Base-by-base conservation (phyloP, 2,888 invertebrate genomes). In the Synanthedon formicaeformis region DNA sequence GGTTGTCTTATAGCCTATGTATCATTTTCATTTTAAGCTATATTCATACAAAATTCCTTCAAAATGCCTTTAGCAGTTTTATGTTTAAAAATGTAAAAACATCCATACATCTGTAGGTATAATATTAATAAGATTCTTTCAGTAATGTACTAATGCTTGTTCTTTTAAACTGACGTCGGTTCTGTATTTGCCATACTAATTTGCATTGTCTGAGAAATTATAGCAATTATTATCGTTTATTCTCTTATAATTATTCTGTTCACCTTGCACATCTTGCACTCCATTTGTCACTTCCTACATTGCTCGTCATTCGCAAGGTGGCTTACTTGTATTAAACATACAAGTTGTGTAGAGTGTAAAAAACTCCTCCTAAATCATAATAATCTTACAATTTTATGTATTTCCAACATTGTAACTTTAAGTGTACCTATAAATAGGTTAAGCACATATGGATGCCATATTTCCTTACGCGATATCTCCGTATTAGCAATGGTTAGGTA, bases 401-500 rank as follows among this genome's bases (percentile, higher is more conserved):
- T 49, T 49, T 16, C 16, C 23, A 14, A n/a, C 14, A 0, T 49
- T 49, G 49, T 13, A 18, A 49, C 48, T 48, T 48, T n/a, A 48
- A 48, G 48, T 48, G 14, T 48, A 13, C 41, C 23, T 51, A 41
- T 23, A 18, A 11, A 41, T 41, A 18, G 41, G 16, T 16, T n/a
- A 52, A 27, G 34, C 13, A 48, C 52, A 52, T 16, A 52, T 52
- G 52, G 52, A 18, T n/a, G 48, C 52, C 52, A 48, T 52, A 52
- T 48, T 45, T 48, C 18, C 41, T 52, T n/a, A 14, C 41, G 51
- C 34, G 48, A 52, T 52, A 34, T 48, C 27, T 27, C 34, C 14
- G 12, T 49, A 49, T 49, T 18, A 49, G 16, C 49, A 13, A 49
- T 49, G 14, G n/a, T 45, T 27, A 49, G 14, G 18, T 49, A 49